Base-by-base conservation (phyloP, 2,888 invertebrate species). In the Branchellion lobata region DNA sequence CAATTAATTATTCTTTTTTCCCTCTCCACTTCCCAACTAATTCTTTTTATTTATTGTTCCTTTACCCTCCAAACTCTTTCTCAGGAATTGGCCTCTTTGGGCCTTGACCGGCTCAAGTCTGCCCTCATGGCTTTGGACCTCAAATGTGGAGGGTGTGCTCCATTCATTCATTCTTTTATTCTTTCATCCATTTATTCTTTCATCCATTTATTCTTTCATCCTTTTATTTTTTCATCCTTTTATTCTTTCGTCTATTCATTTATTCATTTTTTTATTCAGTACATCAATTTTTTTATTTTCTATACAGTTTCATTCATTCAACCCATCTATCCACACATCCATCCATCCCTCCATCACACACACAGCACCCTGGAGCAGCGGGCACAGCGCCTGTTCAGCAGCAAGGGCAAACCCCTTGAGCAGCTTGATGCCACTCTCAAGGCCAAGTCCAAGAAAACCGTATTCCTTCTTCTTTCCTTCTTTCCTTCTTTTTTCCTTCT, bases 51-150 rank as follows among this genome's bases (percentile, higher is more conserved):
- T n/a, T n/a, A n/a, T n/a, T n/a, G n/a, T n/a, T n/a, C n/a, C n/a
- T n/a, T n/a, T n/a, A n/a, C n/a, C n/a, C n/a, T n/a, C n/a, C n/a
- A n/a, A n/a, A 57, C 61, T 5, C 61, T 14, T 51, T 82, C 83
- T 14, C 82, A 86, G 88, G 99, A 99, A 88, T 88, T 99, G 82
- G 97, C 98, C 0, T 96, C 97, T 0, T 90, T 99, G 1, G 99
- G 99, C 29, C 88, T 99, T 83, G 99, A 99, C 89, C 92, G 99
- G 82, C 90, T 99, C 53, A 99, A 99, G 88, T 96, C 96, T 0
- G 98, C 97, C 0, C 89, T 98, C 21, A 93, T 97, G 92, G 98
- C 98, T 2, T 89, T 99, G 27, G 95, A 96, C 0, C 90, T 99
- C 0, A 99, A 99, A 88, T 99, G 99, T 89, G 99, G 99, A 80